phyloP scores from a whole-genome alignment of 1,140 invertebrate genomes.

The Camponotus pennsylvanicus region DNA sequence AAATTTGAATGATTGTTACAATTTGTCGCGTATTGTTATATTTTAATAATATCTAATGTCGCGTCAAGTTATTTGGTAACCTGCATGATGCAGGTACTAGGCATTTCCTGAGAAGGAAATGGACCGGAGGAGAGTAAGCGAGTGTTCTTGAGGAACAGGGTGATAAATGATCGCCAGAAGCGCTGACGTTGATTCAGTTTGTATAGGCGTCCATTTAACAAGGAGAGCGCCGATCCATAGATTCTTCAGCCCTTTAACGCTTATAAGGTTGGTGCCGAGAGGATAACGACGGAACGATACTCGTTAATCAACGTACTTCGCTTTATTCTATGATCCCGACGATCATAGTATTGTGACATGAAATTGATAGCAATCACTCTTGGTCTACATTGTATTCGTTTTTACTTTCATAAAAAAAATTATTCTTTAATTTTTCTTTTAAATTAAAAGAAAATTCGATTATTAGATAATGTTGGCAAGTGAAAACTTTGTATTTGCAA shows the following conservation, averaged over 20 bases:
- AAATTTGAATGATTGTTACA: neutral
- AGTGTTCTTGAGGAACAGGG: conserved; percentile 64
- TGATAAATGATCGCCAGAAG: conserved; percentile 73
- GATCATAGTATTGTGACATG: conserved; percentile 48
- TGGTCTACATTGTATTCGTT: neutral
- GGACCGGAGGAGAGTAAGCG: conserved; percentile 49
- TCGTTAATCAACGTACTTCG: conserved; percentile 73
- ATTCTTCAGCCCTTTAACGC: conserved; percentile 69
- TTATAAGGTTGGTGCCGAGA: conserved; percentile 66
- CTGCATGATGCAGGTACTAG: conserved; percentile 44
- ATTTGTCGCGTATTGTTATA: neutral
- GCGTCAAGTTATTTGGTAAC: conserved; percentile 53
- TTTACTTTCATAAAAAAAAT: neutral
- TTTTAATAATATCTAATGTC: conserved; percentile 33
- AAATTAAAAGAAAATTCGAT: neutral
- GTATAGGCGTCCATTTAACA: conserved; percentile 74
- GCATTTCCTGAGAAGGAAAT: conserved; percentile 52
- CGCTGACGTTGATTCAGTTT: conserved; percentile 75
- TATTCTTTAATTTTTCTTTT: neutral
- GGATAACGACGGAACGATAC: conserved; percentile 65
- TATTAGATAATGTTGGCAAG: neutral
- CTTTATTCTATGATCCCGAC: conserved; percentile 49
- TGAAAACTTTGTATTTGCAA: conserved; percentile 1
- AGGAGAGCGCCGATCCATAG: conserved; percentile 63
- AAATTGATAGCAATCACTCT: conserved; percentile 53